These are phyloP conservation scores for Drosophila takahashii DNA, from an alignment of 1,140 invertebrate species.

Conservation along the genomic window DNA sequence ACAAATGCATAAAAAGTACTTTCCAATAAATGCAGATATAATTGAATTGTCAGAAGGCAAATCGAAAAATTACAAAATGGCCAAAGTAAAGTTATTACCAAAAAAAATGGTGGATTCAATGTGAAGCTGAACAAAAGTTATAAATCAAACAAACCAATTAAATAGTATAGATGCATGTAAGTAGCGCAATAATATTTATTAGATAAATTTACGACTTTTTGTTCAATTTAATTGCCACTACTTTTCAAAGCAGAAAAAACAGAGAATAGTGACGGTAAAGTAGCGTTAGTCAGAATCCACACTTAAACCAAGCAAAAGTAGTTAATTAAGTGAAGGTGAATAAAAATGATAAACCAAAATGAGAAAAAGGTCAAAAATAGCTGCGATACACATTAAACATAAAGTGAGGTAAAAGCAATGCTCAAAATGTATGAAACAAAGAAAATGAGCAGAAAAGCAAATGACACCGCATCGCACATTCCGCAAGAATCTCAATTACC, in stretches of 20 bases:
- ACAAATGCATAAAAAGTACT: conserved; percentile 18
- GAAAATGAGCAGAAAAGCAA: conserved; percentile 29
- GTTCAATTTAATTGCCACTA: conserved; percentile 48
- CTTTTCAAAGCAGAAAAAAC: conserved; percentile 53
- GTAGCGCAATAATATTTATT: conserved; percentile 65
- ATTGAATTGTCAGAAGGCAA: conserved; percentile 43
- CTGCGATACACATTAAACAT: conserved; percentile 78
- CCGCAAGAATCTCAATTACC: conserved; percentile 12
- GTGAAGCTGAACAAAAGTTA: conserved; percentile 25
- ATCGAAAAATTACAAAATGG: conserved; percentile 36
- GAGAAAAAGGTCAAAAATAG: conserved; percentile 83
- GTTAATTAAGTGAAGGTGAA: conserved; percentile 42
- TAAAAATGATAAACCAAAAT: conserved; percentile 41
- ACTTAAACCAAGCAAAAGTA: conserved; percentile 34
- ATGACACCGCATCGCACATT: conserved; percentile 44
- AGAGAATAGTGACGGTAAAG: conserved; percentile 49
- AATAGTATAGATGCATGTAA: conserved; percentile 69
- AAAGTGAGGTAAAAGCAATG: conserved; percentile 36
- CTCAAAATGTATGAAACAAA: conserved; percentile 20
- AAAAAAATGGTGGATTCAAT: conserved; percentile 26
- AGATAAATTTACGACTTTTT: conserved; percentile 34
- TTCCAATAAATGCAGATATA: conserved; percentile 39
- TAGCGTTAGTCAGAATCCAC: conserved; percentile 56
- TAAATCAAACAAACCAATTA: conserved; percentile 41
- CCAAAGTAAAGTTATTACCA: conserved; percentile 64